Conservation (phyloP, 1,140 invertebrate genomes). For the Probaryconus sp. region DNA sequence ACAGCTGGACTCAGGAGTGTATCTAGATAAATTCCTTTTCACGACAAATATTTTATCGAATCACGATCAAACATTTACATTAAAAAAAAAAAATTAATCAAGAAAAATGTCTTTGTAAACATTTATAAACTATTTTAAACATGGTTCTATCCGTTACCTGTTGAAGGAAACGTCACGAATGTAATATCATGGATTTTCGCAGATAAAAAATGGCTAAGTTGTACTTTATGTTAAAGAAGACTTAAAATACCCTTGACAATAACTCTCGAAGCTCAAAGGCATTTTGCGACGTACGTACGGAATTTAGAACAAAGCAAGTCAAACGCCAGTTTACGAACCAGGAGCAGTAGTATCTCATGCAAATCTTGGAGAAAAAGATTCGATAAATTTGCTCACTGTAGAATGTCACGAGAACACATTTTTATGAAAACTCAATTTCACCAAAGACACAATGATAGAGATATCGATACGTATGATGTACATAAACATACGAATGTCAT, state of each 20-base stretch:
- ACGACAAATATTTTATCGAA: too few relatives aligned
- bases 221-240: too few relatives aligned
- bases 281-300: not conserved
- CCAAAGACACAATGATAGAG: conserved; percentile 12
- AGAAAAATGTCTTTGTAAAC: too few relatives aligned
- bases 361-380: conserved; percentile 10
- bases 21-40: too few relatives aligned
- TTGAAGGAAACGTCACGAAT: too few relatives aligned
- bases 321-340: conserved; percentile 10
- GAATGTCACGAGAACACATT: conserved; percentile 20
- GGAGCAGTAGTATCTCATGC: conserved; percentile 16
- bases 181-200: too few relatives aligned
- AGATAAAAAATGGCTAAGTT: too few relatives aligned
- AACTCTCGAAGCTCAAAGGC: conserved; percentile 13
- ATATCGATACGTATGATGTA: conserved; percentile 35
- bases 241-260: conserved; percentile 12
- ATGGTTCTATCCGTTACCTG: too few relatives aligned
- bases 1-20: too few relatives aligned
- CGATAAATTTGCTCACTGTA: conserved; percentile 11
- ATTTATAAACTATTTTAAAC: too few relatives aligned
- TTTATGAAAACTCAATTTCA: conserved; percentile 33
- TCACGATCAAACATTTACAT: too few relatives aligned
- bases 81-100: too few relatives aligned
- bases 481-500: conserved; percentile 18
- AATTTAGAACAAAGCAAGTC: conserved; percentile 28